Percentiles rank a stretch among this genome's conserved stretches.
Conservation (phyloP, 2,113 vertebrate genomes). For the Brachyhypopomus gauderio region DNA sequence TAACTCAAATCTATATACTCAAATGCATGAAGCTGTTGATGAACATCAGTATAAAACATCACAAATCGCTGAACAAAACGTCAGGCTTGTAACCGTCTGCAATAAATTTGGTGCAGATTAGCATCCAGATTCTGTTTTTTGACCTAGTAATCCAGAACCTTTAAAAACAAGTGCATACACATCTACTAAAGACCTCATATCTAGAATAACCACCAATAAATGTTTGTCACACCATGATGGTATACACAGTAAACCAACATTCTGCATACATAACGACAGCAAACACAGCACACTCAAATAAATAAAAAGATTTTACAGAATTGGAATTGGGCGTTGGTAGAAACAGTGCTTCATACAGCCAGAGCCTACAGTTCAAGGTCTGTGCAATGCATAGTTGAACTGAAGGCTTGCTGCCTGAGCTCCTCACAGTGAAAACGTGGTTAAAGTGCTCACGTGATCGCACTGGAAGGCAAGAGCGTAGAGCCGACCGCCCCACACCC, state of each 20-base stretch:
- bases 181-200: not conserved
- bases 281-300: not conserved
- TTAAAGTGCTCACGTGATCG: constrained; percentile 63
- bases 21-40: not conserved
- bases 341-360: not conserved
- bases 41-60: not conserved
- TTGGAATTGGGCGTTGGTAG: not conserved
- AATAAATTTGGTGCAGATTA: not conserved
- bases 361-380: constrained; percentile 54
- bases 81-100: not conserved
- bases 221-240: not conserved
- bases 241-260: not conserved
- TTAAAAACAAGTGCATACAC: not conserved
- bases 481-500: not conserved
- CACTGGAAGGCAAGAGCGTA: constrained; percentile 60
- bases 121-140: not conserved
- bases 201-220: not conserved
- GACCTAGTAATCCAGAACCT: not conserved
- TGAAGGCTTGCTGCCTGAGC: not conserved
- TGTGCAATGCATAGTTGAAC: constrained; percentile 65
- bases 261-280: not conserved
- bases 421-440: constrained; percentile 52
- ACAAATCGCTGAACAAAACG: not conserved
- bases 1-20: not conserved
- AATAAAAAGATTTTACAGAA: not conserved